Conservation (phyloP, 2,888 invertebrate genomes). For the Pinctada fucata region DNA sequence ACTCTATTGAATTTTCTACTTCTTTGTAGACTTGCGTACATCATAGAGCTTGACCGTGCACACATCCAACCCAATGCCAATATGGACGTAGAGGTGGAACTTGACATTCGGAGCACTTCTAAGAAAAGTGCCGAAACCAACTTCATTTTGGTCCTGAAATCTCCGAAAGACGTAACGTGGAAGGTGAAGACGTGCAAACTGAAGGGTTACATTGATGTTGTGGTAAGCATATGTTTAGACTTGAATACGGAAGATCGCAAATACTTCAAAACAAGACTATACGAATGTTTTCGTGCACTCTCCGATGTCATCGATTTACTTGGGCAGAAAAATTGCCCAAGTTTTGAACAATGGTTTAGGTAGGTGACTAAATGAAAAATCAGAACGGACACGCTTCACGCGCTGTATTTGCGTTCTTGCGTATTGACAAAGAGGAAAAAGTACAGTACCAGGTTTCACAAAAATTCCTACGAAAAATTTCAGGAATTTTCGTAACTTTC, state of each 20-base stretch:
- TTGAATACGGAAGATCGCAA: no score
- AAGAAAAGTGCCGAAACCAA: slow-evolving; percentile 50
- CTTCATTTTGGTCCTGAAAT: slow-evolving; percentile 74
- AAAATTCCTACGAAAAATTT: no score
- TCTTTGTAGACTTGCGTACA: slow-evolving; percentile 57
- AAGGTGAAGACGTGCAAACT: slow-evolving; percentile 69
- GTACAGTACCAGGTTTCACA: no score
- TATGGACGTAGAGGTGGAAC: slow-evolving; percentile 48
- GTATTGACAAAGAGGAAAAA: background rate
- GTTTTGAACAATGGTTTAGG: no score
- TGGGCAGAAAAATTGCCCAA: no score
- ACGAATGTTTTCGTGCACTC: no score
- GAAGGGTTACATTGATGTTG: slow-evolving; percentile 72
- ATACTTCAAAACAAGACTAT: no score
- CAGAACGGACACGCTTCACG: no score
- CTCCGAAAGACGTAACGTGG: slow-evolving; percentile 73
- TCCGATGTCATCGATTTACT: no score
- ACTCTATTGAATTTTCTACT: no score
- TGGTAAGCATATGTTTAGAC: slow-evolving; percentile 64
- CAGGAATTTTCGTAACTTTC: no score
- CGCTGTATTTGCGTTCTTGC: background rate
- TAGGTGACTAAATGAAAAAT: no score
- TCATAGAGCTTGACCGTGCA: slow-evolving; percentile 60
- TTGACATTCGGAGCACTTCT: slow-evolving; percentile 56
- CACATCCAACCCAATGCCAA: slow-evolving; percentile 32